Evolutionary conservation across 2,888 invertebrate species (phyloP), one percentile per base, ranked within the genome.

Genomic region (Heliconius ethilla): DNA sequence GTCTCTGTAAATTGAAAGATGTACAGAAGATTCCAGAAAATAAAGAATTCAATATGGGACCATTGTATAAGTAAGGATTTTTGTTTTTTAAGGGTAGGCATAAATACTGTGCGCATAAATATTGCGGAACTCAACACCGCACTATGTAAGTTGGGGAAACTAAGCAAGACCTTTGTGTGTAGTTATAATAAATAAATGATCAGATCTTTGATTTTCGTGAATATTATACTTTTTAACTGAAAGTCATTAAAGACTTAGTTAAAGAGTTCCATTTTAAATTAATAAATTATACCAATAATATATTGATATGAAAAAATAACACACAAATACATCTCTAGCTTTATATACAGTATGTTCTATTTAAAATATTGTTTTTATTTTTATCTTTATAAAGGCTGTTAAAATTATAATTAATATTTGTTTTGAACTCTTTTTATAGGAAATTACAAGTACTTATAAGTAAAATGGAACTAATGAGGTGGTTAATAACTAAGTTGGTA

Each of bases 391-490:
- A 18, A 59, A 59, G 9, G 3, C 59, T n/a, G 59, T 3, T 59
- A 22, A 51, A 51, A 10, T 59, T 59, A n/a, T 59, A 22, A 22
- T 55, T 18, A 9, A 55, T 18, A 51, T 51, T 51, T 51, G 6
- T 18, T n/a, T 63, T 33, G 1, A 33, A 7, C 10, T 59, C 33
- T 63, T 66, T 67, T 84, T 85, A 0, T 87, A 92, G 92, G 10
- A 89, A 88, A 79, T 86, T 92, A 0, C 82, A 81, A 3, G 79
- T 13, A 0, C 33, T 89, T 0, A 87, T 90, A 0, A 82, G 83
- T 15, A 91, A 91, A 81, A 73, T 91, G 81, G 90, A 92, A 66
- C 18, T 89, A 62, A 91, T 92, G 89, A 82, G 91, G 0, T 90
- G 89, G 89, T 67, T 92, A 40, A 77, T 90, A 0, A 82, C 86